A percentile compares a stretch with the other conserved stretches of the same genome.
phyloP scores from a whole-genome alignment of 2,797 vertebrate species.

The Falco peregrinus region DNA sequence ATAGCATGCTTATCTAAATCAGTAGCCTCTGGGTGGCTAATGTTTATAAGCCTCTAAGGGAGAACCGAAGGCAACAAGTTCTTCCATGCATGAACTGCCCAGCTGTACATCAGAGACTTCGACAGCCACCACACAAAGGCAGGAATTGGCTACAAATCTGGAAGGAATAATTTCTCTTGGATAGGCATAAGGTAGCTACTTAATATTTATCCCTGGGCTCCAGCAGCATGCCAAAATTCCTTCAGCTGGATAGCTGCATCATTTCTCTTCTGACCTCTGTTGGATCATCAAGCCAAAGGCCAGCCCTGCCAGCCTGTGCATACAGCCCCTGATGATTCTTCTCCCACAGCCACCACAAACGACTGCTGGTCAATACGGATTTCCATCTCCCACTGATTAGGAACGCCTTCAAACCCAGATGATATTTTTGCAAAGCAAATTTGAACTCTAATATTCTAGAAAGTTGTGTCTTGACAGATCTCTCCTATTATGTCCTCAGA shows the following conservation, averaged over 20 bases:
- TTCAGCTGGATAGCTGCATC: conserved; percentile 1
- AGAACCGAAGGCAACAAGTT: conserved; percentile 14
- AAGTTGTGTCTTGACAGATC: not conserved
- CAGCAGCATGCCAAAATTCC: conserved; percentile 8
- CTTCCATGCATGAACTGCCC: conserved; percentile 55
- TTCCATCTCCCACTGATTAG: not conserved
- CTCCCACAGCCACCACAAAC: not conserved
- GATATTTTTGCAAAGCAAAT: not conserved
- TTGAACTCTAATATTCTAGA: not conserved
- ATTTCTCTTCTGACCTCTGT: conserved; percentile 15
- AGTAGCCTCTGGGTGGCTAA: conserved; percentile 53
- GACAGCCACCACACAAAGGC: not conserved
- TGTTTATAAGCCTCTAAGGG: conserved; percentile 35
- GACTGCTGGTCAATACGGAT: not conserved
- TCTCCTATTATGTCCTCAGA: not conserved
- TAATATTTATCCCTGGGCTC: not conserved
- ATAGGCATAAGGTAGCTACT: not conserved
- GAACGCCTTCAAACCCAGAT: not conserved
- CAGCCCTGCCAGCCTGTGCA: not conserved
- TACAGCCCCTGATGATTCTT: not conserved
- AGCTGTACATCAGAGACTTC: not conserved
- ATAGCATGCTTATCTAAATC: conserved; percentile 33
- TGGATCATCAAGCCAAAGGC: conserved; percentile 27
- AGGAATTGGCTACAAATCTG: not conserved
- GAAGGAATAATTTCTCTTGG: not conserved